Percentiles rank a stretch among this genome's conserved stretches.
phyloP scores from a whole-genome alignment of 1,140 invertebrate species.

The Anagrus nilaparvatae region DNA sequence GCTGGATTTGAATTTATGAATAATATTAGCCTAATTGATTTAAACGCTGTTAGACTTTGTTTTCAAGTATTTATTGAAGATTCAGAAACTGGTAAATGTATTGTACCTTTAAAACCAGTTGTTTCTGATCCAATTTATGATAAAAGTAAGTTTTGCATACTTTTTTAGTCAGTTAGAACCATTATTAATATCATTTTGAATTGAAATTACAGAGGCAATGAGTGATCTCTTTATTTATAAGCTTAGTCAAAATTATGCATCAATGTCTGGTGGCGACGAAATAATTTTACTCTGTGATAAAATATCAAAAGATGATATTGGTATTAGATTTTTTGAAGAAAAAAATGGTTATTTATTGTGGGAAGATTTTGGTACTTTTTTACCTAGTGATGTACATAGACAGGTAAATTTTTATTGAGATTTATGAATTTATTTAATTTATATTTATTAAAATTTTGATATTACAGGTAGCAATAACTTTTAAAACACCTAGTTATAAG shows the following conservation, averaged over 20 bases:
- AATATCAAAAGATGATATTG: conserved; percentile 81
- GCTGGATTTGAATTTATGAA: conserved; percentile 78
- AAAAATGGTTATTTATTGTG: conserved; percentile 60
- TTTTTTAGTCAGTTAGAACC: too few relatives aligned
- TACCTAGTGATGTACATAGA: too few relatives aligned
- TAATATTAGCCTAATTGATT: conserved; percentile 76
- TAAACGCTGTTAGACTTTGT: conserved; percentile 86
- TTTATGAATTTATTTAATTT: too few relatives aligned
- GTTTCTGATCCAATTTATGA: conserved; percentile 90
- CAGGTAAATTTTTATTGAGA: too few relatives aligned
- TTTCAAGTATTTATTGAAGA: conserved; percentile 90
- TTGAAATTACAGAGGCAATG: conserved; percentile 66
- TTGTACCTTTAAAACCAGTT: conserved; percentile 67
- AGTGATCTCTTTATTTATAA: conserved; percentile 82
- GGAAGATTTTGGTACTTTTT: too few relatives aligned
- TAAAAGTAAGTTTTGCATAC: conserved; percentile 64
- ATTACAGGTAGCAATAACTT: too few relatives aligned
- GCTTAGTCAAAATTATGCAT: conserved; percentile 71
- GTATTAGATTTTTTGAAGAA: conserved; percentile 81
- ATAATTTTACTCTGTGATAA: conserved; percentile 91
- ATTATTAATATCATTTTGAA: conserved; percentile 7
- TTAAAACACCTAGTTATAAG: too few relatives aligned
- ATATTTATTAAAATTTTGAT: too few relatives aligned
- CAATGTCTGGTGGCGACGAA: conserved; percentile 75
- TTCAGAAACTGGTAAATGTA: conserved; percentile 63